phyloP scores from a whole-genome alignment of 2,888 invertebrate species.

The Agrochola macilenta region DNA sequence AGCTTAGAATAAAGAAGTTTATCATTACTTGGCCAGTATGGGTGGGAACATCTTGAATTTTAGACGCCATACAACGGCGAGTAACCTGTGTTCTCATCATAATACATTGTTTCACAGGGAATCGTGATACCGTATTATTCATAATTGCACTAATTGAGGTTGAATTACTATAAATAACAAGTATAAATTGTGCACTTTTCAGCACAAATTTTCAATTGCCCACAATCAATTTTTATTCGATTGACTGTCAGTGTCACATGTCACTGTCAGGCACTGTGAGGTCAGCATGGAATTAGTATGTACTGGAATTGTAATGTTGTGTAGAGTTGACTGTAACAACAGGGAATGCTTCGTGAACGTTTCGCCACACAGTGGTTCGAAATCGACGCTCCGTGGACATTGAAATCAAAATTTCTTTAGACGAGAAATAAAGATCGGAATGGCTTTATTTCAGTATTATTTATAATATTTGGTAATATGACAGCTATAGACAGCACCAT shows the following conservation, averaged over 20 bases:
- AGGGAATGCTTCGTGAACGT: too few relatives aligned
- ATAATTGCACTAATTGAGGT: slow-evolving; percentile 51
- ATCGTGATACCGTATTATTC: slow-evolving; percentile 65
- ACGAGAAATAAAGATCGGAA: too few relatives aligned
- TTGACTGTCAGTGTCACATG: neutral
- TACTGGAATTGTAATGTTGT: too few relatives aligned
- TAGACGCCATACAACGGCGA: slow-evolving; percentile 75
- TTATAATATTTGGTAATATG: too few relatives aligned
- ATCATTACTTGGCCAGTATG: slow-evolving; percentile 85
- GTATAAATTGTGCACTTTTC: neutral
- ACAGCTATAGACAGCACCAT: too few relatives aligned
- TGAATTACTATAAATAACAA: neutral
- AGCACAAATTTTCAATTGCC: neutral
- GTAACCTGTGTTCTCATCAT: slow-evolving; percentile 59
- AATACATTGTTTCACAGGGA: slow-evolving; percentile 60
- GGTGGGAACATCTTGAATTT: slow-evolving; percentile 78
- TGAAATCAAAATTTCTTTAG: too few relatives aligned
- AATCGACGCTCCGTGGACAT: too few relatives aligned
- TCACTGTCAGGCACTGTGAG: too few relatives aligned
- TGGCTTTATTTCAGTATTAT: too few relatives aligned
- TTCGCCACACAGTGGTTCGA: too few relatives aligned
- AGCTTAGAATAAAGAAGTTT: neutral
- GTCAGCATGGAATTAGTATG: too few relatives aligned
- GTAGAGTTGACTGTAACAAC: too few relatives aligned
- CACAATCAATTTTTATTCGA: neutral